Evolutionary conservation across 2,113 vertebrate species (phyloP).

Genomic region (Hippocampus abdominalis): DNA sequence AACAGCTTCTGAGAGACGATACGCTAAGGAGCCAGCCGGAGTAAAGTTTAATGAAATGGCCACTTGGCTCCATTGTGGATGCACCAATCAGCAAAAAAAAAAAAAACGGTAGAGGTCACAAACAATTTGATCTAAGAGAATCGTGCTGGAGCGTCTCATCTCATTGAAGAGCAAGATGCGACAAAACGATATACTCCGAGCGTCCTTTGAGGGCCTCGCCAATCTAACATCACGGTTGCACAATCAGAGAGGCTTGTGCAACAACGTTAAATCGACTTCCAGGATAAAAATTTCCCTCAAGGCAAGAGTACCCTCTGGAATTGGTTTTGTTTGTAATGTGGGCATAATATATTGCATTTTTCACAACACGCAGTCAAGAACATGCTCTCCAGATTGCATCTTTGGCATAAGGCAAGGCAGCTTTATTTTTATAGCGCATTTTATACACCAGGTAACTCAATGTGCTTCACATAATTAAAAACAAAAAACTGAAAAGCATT

Average conservation of each 20-base stretch:
- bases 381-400: no score
- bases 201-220: not conserved
- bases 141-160: not conserved
- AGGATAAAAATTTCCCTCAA: not conserved
- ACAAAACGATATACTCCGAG: not conserved
- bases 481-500: no score
- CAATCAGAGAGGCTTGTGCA: not conserved
- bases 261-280: not conserved
- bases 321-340: not conserved
- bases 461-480: no score
- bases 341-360: not conserved
- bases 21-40: constrained; percentile 10
- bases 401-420: no score
- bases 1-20: not conserved
- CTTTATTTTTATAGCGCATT: no score
- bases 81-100: constrained; percentile 13
- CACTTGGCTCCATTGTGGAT: constrained; percentile 3
- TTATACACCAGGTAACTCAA: no score
- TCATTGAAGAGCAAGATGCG: not conserved
- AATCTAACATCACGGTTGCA: not conserved
- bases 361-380: not conserved
- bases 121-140: not conserved
- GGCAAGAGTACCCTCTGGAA: not conserved
- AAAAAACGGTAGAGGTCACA: not conserved
- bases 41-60: constrained; percentile 19